Evolutionary conservation across 2,888 invertebrate genomes (phyloP), one percentile per base, ranked within the genome.

Genomic region (Oligia latruncula): DNA sequence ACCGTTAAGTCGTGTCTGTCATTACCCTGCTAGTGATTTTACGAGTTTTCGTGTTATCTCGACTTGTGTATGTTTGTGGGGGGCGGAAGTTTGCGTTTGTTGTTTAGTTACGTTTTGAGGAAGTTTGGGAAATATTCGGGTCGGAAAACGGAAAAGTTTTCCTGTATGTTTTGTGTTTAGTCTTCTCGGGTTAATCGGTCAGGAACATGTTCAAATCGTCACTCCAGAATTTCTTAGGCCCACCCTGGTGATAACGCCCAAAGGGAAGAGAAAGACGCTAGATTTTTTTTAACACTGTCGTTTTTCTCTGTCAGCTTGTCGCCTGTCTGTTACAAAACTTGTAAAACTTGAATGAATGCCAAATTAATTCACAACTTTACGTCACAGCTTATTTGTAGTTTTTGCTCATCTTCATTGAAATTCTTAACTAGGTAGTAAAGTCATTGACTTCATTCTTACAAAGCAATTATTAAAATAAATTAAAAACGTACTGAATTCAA

Each of bases 1-100:
- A 94, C 96, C 96, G 96, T 96, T 96, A 95, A 85, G 89, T 90
- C 90, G 89, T 95, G 95, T 96, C 93, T 92, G 95, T 95, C 96
- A 95, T 95, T 95, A 93, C 94, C 92, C 82, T 81, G 84, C 81
- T 78, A 83, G 86, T 75, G 78, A 88, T 84, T 90, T 89, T 88
- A 89, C 87, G 82, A 86, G 83, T 82, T 87, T 85, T 81, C 71
- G 79, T 84, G 68, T 80, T 79, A 65, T 78, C 71, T 75, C 35
- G 62, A 67, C 74, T 77, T 84, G 58, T 84, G 46, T 70, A 29
- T 72, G 71, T 74, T 68, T 66, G 43, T 68, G 23, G 74, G 23
- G 74, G 62, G 66, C 74, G 87, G 84, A 87, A 89, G 89, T 89
- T 85, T 87, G 71, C 76, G 71, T 83, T 89, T 73, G 40, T 74